Percentiles rank a stretch among this genome's conserved stretches.
phyloP scores from a whole-genome alignment of 1,140 invertebrate genomes.

The Aphaenogaster floridana region DNA sequence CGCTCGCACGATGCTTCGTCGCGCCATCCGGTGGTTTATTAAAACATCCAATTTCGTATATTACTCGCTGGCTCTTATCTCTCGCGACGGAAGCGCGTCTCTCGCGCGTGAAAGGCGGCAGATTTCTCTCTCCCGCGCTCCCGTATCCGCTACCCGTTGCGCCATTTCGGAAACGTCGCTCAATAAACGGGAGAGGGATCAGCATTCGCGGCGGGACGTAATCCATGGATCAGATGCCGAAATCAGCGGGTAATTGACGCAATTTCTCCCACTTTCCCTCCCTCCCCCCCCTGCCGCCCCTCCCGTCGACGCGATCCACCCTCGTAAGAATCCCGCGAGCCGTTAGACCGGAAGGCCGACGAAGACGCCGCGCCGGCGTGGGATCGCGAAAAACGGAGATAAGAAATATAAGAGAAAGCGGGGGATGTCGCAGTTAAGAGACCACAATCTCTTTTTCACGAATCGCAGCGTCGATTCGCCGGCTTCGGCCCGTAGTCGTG shows the following conservation, averaged over 20 bases:
- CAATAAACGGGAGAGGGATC: constrained; percentile 83
- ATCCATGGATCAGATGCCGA: constrained; percentile 83
- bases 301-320: neutral
- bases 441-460: constrained; percentile 75
- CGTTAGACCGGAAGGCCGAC: constrained; percentile 42
- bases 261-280: constrained; percentile 79
- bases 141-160: constrained; percentile 51
- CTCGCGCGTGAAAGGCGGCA: constrained; percentile 22
- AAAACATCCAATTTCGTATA: constrained; percentile 77
- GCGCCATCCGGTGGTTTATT: constrained; percentile 68
- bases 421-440: constrained; percentile 62
- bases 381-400: constrained; percentile 48
- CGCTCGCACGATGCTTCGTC: constrained; percentile 42
- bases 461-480: constrained; percentile 46
- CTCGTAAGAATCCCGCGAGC: constrained; percentile 51
- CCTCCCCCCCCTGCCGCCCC: too few species aligned
- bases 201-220: constrained; percentile 82
- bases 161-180: constrained; percentile 76
- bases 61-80: constrained; percentile 75
- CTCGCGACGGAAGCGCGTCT: constrained; percentile 54
- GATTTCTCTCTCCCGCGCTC: constrained; percentile 33
- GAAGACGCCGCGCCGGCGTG: constrained; percentile 4
- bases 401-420: constrained; percentile 53
- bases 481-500: constrained; percentile 14
- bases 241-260: constrained; percentile 87